Evolutionary conservation across 2,797 vertebrate genomes (phyloP), one percentile per base, ranked within the genome.

Genomic region (Linurgus olivaceus): DNA sequence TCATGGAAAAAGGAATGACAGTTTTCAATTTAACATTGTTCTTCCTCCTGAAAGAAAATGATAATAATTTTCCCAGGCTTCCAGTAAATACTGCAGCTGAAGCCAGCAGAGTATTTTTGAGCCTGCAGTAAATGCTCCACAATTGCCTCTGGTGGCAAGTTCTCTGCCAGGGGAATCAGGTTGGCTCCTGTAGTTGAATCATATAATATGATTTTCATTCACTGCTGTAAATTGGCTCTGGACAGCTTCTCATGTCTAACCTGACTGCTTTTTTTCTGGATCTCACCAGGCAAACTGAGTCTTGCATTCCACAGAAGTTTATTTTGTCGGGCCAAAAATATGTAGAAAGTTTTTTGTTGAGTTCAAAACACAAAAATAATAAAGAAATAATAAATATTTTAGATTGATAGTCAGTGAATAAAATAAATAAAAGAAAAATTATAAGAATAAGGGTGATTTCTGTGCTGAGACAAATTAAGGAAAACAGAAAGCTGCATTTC

Each of bases 61-160:
- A 47, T 15, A 65, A 54, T 75, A 18, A 74, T 95, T 93, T 91
- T 91, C 79, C 54, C 62, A 65, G 47, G 50, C 79, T 97, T 96
- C 93, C 82, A 83, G 66, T 95, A 87, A 95, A 92, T 91, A 40
- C 20, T 94, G 71, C 33, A 63, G 74, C 63, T 83, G 82, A 91
- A 89, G 86, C 86, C 88, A 96, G 88, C 63, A 57, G 21, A 55
- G 80, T 92, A 47, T 90, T 95, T 93, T 80, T 80, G 87, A 95
- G 51, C 50, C 45, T 54, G 51, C 68, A 94, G 80, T 96, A 85
- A 93, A 79, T 89, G 92, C 86, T 96, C 78, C 33, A 13, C 77
- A 92, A 90, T 88, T 92, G 90, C 58, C 93, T 92, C 88, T 95
- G 79, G 92, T 94, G 93, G 95, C 88, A 94, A 84, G n/a, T 95